A percentile compares a stretch with the other conserved stretches of the same genome.
Evolutionary conservation across 2,797 vertebrate genomes (phyloP).

Genomic region (Mycteria americana): DNA sequence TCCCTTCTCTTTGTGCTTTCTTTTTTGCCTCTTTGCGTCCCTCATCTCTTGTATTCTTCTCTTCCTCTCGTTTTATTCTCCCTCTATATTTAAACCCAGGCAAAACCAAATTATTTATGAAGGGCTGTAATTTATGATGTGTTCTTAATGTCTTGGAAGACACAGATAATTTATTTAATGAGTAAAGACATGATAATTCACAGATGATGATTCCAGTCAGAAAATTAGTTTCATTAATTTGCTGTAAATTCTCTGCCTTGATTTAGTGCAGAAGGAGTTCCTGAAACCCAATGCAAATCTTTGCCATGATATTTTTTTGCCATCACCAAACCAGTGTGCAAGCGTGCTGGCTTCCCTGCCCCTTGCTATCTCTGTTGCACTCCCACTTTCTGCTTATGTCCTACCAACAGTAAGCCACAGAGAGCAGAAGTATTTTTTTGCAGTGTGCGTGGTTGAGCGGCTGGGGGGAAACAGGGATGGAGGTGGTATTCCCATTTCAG

Average conservation of each 20-base stretch:
- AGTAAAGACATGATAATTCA: slow-evolving; percentile 75
- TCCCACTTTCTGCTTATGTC: background rate
- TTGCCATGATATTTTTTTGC: background rate
- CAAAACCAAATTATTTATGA: slow-evolving; percentile 77
- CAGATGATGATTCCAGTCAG: slow-evolving; percentile 74
- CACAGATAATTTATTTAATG: slow-evolving; percentile 80
- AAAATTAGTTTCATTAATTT: slow-evolving; percentile 82
- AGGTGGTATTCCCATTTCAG: background rate
- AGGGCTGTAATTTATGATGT: slow-evolving; percentile 73
- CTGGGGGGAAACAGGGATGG: background rate
- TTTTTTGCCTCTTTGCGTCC: background rate
- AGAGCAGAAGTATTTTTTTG: background rate
- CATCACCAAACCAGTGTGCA: background rate
- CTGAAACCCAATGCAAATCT: slow-evolving; percentile 37
- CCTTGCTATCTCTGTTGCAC: background rate
- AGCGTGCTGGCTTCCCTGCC: background rate
- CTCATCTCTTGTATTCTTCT: background rate
- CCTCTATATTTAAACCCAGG: slow-evolving; percentile 51
- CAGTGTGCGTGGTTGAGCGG: rapidly evolving
- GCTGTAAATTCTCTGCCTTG: slow-evolving; percentile 65
- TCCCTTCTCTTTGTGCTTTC: background rate
- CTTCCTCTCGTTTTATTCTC: background rate
- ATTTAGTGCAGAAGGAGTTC: slow-evolving; percentile 62
- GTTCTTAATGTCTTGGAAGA: slow-evolving; percentile 77
- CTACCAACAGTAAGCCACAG: background rate